Conservation (phyloP, 2,797 vertebrate genomes). For the Pristis pectinata region DNA sequence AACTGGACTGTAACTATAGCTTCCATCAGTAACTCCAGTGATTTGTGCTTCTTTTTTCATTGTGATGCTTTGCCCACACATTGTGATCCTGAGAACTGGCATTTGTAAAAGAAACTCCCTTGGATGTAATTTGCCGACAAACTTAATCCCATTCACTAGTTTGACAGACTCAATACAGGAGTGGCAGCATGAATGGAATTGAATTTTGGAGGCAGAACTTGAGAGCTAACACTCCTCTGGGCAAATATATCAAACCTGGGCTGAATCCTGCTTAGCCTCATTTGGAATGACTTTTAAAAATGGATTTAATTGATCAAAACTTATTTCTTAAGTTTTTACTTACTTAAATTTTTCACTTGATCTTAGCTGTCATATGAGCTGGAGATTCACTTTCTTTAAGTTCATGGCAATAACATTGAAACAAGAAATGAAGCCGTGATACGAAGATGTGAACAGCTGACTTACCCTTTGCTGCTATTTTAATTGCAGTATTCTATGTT, state of each 20-base stretch:
- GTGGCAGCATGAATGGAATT: too few relatives aligned
- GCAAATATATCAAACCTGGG: not conserved
- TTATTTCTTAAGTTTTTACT: not conserved
- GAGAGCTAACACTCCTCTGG: too few relatives aligned
- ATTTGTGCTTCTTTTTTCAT: not conserved
- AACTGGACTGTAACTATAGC: not conserved
- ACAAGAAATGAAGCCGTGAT: not conserved
- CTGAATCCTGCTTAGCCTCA: not conserved
- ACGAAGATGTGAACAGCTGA: not conserved
- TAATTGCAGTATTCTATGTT: not conserved
- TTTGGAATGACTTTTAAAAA: not conserved
- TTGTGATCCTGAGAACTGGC: not conserved
- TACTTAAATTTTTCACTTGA: not conserved
- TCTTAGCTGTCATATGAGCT: not conserved
- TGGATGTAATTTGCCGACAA: not conserved
- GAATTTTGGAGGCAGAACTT: too few relatives aligned
- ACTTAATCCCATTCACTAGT: too few relatives aligned
- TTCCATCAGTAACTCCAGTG: not conserved
- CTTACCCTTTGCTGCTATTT: not conserved
- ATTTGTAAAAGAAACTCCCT: too few relatives aligned
- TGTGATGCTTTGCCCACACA: not conserved
- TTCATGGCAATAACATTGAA: not conserved
- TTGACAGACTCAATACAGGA: too few relatives aligned
- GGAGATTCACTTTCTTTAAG: not conserved
- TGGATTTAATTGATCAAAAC: not conserved